phyloP scores from a whole-genome alignment of 2,113 vertebrate species.

The Heptranchias perlo region DNA sequence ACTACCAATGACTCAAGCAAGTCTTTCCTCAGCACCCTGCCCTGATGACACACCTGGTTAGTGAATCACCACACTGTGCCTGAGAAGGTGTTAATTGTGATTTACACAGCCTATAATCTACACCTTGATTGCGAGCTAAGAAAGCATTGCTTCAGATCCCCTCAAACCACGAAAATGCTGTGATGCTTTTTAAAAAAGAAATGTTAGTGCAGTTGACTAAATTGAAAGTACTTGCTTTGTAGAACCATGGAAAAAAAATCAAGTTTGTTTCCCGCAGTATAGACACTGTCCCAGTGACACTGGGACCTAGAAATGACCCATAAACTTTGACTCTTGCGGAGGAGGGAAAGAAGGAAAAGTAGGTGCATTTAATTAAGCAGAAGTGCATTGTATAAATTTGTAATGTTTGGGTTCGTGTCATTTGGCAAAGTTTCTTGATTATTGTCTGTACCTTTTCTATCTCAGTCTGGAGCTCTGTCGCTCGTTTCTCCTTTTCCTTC shows the following conservation, averaged over 20 bases:
- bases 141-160: background rate
- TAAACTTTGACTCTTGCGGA: background rate
- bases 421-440: background rate
- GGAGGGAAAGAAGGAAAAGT: background rate
- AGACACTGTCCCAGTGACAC: background rate
- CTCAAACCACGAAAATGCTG: background rate
- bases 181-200: background rate
- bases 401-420: background rate
- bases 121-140: background rate
- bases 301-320: background rate
- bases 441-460: background rate
- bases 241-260: background rate
- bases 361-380: background rate
- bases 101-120: background rate
- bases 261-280: background rate
- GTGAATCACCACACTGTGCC: background rate
- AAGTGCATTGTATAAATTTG: background rate
- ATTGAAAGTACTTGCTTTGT: background rate
- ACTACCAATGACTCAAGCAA: background rate
- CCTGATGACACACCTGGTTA: background rate
- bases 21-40: background rate
- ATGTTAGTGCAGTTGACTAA: background rate
- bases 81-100: background rate
- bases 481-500: background rate
- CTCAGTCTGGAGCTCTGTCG: background rate